Percentiles rank a stretch among this genome's conserved stretches.
phyloP scores from a whole-genome alignment of 2,113 vertebrate species.

The Calyptommatus sinebrachiatus region DNA sequence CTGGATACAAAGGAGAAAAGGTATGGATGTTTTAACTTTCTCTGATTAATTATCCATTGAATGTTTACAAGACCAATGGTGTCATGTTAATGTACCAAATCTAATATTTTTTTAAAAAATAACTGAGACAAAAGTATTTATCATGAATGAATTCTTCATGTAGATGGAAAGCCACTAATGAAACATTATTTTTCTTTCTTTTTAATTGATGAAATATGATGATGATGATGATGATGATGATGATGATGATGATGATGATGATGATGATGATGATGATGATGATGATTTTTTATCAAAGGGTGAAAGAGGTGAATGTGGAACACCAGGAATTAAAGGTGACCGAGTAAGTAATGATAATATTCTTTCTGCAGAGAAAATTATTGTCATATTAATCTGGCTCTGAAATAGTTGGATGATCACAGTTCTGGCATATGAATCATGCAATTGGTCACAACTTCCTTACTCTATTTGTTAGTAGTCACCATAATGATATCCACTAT shows the following conservation, averaged over 20 bases:
- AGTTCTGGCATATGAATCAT: background rate
- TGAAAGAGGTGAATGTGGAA: constrained; percentile 88
- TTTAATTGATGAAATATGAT: constrained; percentile 4
- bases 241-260: background rate
- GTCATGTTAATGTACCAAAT: background rate
- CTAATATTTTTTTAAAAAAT: background rate
- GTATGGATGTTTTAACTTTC: constrained; percentile 61
- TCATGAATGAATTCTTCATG: background rate
- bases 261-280: background rate
- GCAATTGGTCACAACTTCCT: background rate
- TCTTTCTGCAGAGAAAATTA: background rate
- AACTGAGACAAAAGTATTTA: background rate
- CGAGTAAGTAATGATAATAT: constrained; percentile 68
- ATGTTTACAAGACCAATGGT: background rate
- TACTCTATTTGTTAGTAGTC: too few species aligned
- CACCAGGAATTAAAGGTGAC: constrained; percentile 90
- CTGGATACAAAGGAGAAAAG: constrained; percentile 89
- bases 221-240: background rate
- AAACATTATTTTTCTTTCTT: background rate
- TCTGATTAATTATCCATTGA: background rate
- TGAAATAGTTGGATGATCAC: too few species aligned
- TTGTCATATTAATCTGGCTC: background rate
- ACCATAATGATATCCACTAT: too few species aligned
- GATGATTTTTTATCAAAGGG: constrained; percentile 69
- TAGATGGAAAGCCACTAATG: background rate